Base-by-base conservation (phyloP, 2,113 vertebrate genomes). In the Passer domesticus region DNA sequence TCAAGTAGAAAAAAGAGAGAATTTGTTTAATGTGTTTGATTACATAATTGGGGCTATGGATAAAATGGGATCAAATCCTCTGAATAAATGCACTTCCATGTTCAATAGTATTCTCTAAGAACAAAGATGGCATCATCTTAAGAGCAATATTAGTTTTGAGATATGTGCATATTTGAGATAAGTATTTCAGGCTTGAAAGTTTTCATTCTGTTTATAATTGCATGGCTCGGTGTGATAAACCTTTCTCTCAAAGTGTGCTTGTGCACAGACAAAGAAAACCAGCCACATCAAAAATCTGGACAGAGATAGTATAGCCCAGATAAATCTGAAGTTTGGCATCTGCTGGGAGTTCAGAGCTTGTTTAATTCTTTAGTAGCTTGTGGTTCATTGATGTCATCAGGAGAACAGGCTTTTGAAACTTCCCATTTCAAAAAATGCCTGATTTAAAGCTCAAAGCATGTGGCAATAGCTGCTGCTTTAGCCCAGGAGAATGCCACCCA, bases 211-310 rank as follows among this genome's bases (percentile, higher is more conserved):
- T 78, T 96, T 58, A 15, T 62, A 81, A 37, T 74, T 81, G n/a
- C 1, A 4, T 0, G 0, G 25, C 47, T 80, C 10, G 3, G 41
- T 77, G 46, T 53, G 53, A 68, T 76, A 92, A 85, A 68, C 10
- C 24, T 50, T 8, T 74, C 43, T 46, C 63, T 67, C 60, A 52
- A 86, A 79, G 37, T 18, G 8, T 31, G 35, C 9, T 47, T 52
- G 35, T 24, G 25, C 39, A 46, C n/a, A 83, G 62, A 50, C 14
- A 43, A 53, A 67, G 50, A 41, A 94, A 83, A 56, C 7, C 64
- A 91, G 47, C 31, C 59, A 59, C 60, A 59, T 41, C 15, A 58
- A 83, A 92, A 91, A 74, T 67, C 56, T 59, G 64, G 52, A 33
- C 3, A 50, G 53, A 67, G 33, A 39, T 17, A 74, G 30, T 20